Base-by-base conservation (phyloP, 2,113 vertebrate genomes). In the Paraplagusia blochii region DNA sequence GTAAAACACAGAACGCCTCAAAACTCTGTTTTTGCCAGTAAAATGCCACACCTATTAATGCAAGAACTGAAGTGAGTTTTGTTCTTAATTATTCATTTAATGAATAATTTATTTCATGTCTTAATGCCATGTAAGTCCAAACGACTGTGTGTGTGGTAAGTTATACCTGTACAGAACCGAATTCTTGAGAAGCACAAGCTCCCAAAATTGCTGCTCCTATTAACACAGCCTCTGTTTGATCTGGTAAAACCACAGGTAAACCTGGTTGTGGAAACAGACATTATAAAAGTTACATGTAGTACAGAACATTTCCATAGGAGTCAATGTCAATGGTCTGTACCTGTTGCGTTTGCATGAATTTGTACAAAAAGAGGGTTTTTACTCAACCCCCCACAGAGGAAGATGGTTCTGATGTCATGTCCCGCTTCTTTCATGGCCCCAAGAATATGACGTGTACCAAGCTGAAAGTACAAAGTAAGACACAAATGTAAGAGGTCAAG, bases 361-460 rank as follows among this genome's bases (percentile, higher is more conserved):
- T 95, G 93, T 44, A 97, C 94, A 70, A 94, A 98, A 61, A 99
- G 90, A 2, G 89, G 58, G 57, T 98, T 99, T 88, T 98, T 99
- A 91, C 97, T 98, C 76, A 98, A 87, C 6, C 97, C 97, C 2
- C 96, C 97, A 2, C 96, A 98, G 61, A 99, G 84, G 70, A 96
- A 97, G 54, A 99, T 87, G 0, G 93, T 93, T 67, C 40, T 90
- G 88, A 98, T 88, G 15, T 76, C 88, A 66, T 97, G 94, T 1
- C 96, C 97, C 34, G 93, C 91, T 53, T 87, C 79, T 75, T 87
- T 84, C 95, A 99, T 93, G 0, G 88, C 77, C 54, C 97, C 93
- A 70, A 98, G 84, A 77, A 98, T 97, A 61, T 95, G 94, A 47
- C 91, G 92, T 1, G 95, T 96, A 53, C 96, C 95, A 0, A 99